Evolutionary conservation across 2,888 invertebrate genomes (phyloP).

Genomic region (Scaptomyza flava): DNA sequence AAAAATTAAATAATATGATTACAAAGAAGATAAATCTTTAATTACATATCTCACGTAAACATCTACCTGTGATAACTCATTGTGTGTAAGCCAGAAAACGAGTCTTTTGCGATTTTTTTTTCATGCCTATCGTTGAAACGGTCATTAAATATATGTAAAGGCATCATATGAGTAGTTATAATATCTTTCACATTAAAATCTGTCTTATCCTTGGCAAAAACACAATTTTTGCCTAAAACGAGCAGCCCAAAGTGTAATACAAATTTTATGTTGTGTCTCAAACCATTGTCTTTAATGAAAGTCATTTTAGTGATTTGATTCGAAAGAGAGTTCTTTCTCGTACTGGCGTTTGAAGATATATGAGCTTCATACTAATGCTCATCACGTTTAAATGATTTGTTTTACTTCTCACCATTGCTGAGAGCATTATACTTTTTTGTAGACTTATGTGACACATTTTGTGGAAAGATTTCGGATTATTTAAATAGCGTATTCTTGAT

Average conservation of each 20-base stretch:
- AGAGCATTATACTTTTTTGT: background rate
- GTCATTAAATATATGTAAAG: slow-evolving; percentile 31
- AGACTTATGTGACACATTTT: background rate
- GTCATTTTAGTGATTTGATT: slow-evolving; percentile 8
- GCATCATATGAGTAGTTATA: slow-evolving; percentile 46
- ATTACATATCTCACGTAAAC: background rate
- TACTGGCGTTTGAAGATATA: slow-evolving; percentile 10
- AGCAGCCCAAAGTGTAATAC: slow-evolving; percentile 2
- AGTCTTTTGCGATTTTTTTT: slow-evolving; percentile 18
- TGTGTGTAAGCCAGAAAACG: slow-evolving; percentile 22
- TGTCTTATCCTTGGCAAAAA: slow-evolving; percentile 2
- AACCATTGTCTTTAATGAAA: background rate
- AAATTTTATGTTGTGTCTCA: background rate
- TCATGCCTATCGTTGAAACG: background rate
- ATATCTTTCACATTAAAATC: slow-evolving; percentile 48
- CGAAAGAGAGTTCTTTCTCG: slow-evolving; percentile 5
- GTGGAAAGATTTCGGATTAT: background rate
- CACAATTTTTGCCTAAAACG: background rate
- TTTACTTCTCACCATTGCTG: background rate
- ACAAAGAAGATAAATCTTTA: background rate
- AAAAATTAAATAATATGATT: background rate
- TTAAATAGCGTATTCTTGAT: background rate
- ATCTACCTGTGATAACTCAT: slow-evolving; percentile 52
- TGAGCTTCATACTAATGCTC: background rate
- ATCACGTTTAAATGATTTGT: slow-evolving; percentile 11